phyloP scores from a whole-genome alignment of 2,888 invertebrate species.

The Proisotoma minuta region DNA sequence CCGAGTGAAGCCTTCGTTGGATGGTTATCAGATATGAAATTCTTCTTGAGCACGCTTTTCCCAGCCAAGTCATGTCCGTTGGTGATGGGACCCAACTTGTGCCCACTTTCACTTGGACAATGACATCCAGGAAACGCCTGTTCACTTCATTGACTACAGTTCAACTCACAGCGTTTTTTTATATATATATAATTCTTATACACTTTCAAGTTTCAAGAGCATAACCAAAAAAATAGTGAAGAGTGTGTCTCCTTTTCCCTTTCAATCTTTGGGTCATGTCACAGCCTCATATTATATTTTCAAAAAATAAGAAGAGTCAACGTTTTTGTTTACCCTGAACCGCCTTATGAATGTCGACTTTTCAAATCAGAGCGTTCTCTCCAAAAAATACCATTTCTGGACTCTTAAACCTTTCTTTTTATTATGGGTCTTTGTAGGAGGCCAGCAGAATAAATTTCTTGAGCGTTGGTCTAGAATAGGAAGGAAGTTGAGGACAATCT shows the following conservation, averaged over 20 bases:
- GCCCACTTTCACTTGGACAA: not conserved
- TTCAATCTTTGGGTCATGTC: too few relatives aligned
- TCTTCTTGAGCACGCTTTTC: conserved; percentile 2
- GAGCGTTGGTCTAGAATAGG: not conserved
- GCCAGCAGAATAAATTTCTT: not conserved
- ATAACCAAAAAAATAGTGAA: too few relatives aligned
- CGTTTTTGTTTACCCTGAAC: too few relatives aligned
- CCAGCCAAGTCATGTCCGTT: conserved; percentile 11
- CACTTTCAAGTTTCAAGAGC: too few relatives aligned
- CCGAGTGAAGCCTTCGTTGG: not conserved
- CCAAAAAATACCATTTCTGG: not conserved
- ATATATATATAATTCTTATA: too few relatives aligned
- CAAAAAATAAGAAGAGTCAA: too few relatives aligned
- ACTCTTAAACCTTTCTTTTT: not conserved
- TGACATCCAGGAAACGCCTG: conserved; percentile 2
- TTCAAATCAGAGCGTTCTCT: not conserved
- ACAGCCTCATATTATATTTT: too few relatives aligned
- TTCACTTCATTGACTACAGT: conserved; percentile 2
- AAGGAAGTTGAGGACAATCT: not conserved
- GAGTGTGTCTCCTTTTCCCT: too few relatives aligned
- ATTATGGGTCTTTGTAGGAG: too few relatives aligned
- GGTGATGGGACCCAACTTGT: conserved; percentile 5
- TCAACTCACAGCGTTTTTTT: too few relatives aligned
- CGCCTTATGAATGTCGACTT: too few relatives aligned
- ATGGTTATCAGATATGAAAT: not conserved